Conservation (phyloP, 2,888 invertebrate species). For the Phania funesta region DNA sequence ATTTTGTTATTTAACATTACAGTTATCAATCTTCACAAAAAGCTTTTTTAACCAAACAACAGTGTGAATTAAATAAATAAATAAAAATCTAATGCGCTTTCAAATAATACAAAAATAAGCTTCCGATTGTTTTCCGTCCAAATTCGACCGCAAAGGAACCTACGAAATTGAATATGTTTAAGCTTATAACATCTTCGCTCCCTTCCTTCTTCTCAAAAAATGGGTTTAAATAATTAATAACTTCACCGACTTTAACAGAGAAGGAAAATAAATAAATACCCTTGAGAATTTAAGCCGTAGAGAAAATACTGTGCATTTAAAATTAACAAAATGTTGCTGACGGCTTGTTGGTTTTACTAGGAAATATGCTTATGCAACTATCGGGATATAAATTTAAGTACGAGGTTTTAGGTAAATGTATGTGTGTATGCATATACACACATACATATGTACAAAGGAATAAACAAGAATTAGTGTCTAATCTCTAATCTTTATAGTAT, state of each 20-base stretch:
- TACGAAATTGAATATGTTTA: neutral
- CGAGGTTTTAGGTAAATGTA: too few species aligned
- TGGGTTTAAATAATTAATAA: constrained; percentile 6
- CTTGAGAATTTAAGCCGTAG: neutral
- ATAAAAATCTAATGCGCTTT: too few species aligned
- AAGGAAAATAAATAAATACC: neutral
- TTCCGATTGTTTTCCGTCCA: too few species aligned
- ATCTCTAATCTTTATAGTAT: neutral
- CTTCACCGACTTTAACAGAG: neutral
- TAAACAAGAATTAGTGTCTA: neutral
- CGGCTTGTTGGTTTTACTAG: neutral
- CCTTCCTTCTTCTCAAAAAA: neutral
- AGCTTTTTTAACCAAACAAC: too few species aligned
- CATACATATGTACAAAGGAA: neutral
- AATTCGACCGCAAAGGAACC: too few species aligned
- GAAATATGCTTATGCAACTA: constrained; percentile 11
- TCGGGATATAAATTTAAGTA: neutral
- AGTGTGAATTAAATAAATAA: too few species aligned
- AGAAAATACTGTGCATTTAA: constrained; percentile 19
- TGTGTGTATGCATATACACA: neutral
- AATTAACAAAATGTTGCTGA: neutral
- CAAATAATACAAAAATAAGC: too few species aligned
- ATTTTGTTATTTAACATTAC: too few species aligned
- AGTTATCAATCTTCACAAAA: too few species aligned
- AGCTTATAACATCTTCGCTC: neutral